These are phyloP conservation scores for Oxyteleia sp. DNA, from an alignment of 2,888 invertebrate species.

Conservation along the genomic window DNA sequence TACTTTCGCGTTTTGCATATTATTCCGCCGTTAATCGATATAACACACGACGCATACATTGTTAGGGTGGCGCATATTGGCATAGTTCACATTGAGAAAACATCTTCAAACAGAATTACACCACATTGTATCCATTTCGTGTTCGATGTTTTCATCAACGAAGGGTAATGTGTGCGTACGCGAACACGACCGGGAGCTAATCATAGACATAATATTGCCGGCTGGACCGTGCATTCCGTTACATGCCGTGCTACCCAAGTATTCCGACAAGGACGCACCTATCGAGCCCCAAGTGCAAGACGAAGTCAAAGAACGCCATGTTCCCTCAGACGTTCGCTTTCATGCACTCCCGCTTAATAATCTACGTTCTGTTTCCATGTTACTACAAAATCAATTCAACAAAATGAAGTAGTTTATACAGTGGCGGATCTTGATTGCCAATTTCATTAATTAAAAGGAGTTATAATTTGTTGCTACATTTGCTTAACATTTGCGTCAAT, in stretches of 20 bases:
- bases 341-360: constrained; percentile 33
- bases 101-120: constrained; percentile 68
- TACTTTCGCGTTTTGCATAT: constrained; percentile 16
- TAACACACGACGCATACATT: constrained; percentile 31
- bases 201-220: constrained; percentile 73
- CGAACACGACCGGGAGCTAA: constrained; percentile 65
- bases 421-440: no score
- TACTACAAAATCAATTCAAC: constrained; percentile 38
- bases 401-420: background rate
- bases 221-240: constrained; percentile 71
- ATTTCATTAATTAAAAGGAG: no score
- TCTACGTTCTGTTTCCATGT: constrained; percentile 42
- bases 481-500: no score
- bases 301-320: constrained; percentile 21
- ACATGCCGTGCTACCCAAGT: constrained; percentile 54
- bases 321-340: constrained; percentile 21
- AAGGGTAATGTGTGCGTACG: constrained; percentile 52
- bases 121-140: constrained; percentile 67
- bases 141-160: constrained; percentile 69
- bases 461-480: no score
- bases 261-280: constrained; percentile 41
- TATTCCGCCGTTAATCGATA: constrained; percentile 45
- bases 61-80: constrained; percentile 54
- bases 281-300: constrained; percentile 16
- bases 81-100: constrained; percentile 66